These are phyloP conservation scores for Sesamia inferens DNA, from an alignment of 2,888 invertebrate species.

Conservation along the genomic window DNA sequence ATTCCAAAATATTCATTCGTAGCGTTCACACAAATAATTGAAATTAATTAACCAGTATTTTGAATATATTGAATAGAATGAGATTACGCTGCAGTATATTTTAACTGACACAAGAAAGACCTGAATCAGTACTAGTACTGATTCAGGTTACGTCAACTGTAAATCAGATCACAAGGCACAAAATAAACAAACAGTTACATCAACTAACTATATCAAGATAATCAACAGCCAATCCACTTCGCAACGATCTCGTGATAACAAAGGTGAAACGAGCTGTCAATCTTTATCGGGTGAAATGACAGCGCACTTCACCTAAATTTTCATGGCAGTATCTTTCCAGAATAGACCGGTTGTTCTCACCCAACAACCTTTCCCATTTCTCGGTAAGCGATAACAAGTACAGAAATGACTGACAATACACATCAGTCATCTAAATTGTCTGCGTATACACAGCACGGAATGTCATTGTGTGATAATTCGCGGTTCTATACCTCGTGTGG, in stretches of 20 bases:
- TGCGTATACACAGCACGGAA: slow-evolving; percentile 63
- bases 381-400: slow-evolving; percentile 49
- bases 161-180: not conserved
- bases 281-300: not conserved
- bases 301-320: not conserved
- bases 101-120: not conserved
- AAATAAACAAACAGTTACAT: slow-evolving; percentile 6
- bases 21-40: not conserved
- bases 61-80: not conserved
- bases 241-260: not conserved
- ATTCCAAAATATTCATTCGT: not conserved
- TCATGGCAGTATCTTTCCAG: not conserved
- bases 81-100: not conserved
- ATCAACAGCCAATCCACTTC: not conserved
- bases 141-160: too few relatives aligned
- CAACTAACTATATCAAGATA: not conserved
- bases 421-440: slow-evolving; percentile 56
- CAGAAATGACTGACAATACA: slow-evolving; percentile 42
- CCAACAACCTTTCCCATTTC: slow-evolving; percentile 44
- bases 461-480: slow-evolving; percentile 77
- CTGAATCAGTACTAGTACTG: not conserved
- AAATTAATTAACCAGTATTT: not conserved
- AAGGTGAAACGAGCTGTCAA: not conserved
- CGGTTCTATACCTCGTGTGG: slow-evolving; percentile 61
- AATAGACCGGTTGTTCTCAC: slow-evolving; percentile 10